phyloP scores from a whole-genome alignment of 2,888 invertebrate genomes.

The Rutpela maculata region DNA sequence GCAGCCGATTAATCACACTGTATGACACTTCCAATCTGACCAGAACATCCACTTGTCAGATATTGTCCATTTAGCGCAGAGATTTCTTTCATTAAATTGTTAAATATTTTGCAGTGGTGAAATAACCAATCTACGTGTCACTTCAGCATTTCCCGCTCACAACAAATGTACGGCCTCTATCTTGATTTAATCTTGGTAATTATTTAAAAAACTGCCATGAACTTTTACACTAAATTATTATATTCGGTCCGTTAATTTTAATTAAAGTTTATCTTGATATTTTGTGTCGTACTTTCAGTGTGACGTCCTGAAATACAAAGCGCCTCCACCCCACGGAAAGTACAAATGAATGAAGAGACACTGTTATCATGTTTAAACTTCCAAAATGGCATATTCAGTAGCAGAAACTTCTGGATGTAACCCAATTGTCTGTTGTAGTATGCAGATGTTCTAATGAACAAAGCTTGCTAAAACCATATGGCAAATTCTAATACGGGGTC shows the following conservation, averaged over 20 bases:
- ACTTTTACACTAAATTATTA: background rate
- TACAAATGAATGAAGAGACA: constrained; percentile 18
- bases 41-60: background rate
- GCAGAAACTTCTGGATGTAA: constrained; percentile 26
- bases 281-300: background rate
- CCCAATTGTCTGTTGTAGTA: constrained; percentile 44
- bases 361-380: constrained; percentile 27
- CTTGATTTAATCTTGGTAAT: background rate
- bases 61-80: no score
- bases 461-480: constrained; percentile 45
- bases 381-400: constrained; percentile 29
- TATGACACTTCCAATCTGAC: background rate
- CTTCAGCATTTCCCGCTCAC: background rate
- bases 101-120: no score
- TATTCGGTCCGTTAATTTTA: background rate
- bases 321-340: background rate
- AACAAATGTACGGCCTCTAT: background rate
- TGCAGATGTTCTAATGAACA: constrained; percentile 53
- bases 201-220: background rate
- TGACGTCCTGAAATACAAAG: background rate
- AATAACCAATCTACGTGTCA: no score
- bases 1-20: background rate
- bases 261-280: background rate
- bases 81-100: no score
- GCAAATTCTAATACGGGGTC: constrained; percentile 34